phyloP scores from a whole-genome alignment of 2,797 vertebrate genomes.

The Paguma larvata region DNA sequence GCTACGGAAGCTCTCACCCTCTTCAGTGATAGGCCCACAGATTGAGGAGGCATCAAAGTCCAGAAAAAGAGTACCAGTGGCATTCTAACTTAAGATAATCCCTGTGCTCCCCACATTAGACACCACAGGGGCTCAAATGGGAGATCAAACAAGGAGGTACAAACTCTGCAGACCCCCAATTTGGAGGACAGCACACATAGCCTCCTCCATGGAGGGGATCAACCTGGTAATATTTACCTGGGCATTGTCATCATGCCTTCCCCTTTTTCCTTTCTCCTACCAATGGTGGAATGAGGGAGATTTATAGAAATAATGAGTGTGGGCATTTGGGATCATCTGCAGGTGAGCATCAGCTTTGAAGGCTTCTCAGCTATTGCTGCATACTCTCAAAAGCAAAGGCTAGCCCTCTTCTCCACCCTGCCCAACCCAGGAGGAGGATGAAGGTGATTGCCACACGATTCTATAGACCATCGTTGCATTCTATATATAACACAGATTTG shows the following conservation, averaged over 20 bases:
- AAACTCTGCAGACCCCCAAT: background rate
- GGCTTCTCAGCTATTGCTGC: background rate
- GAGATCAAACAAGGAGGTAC: background rate
- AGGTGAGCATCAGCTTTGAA: background rate
- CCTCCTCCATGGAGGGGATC: background rate
- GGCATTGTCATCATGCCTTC: background rate
- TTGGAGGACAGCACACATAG: background rate
- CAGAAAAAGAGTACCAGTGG: background rate
- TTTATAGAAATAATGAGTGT: background rate
- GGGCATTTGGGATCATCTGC: background rate
- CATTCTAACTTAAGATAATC: background rate
- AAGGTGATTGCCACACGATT: background rate
- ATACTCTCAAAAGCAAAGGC: conserved; percentile 34
- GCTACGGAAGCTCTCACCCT: background rate
- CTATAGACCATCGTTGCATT: background rate
- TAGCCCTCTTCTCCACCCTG: background rate
- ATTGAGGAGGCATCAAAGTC: background rate
- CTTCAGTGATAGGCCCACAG: background rate
- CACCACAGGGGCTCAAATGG: background rate
- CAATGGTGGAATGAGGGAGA: background rate
- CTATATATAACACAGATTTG: background rate
- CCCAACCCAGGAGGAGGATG: background rate
- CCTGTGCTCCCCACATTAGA: background rate
- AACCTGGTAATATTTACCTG: background rate
- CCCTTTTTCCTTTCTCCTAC: background rate